A percentile compares a stretch with the other conserved stretches of the same genome.
These are phyloP conservation scores for Oreotrochilus melanogaster DNA, from an alignment of 2,113 vertebrate genomes.

Conservation along the genomic window DNA sequence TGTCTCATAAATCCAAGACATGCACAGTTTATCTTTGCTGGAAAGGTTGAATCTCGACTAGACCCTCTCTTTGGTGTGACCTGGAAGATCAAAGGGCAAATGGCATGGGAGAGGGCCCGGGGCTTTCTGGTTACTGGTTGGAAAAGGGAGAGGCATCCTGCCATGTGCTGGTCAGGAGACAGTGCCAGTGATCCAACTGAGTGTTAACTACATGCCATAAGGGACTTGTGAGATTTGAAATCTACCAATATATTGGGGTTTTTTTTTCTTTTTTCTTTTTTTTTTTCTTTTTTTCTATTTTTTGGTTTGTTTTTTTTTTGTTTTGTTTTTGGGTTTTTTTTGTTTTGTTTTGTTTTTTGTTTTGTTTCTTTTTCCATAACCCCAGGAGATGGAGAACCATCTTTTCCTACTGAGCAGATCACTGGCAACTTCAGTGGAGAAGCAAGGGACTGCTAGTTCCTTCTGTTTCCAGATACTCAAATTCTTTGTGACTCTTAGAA, in stretches of 20 bases:
- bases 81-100: conserved; percentile 51
- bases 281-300: too few relatives aligned
- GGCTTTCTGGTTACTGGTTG: background rate
- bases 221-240: background rate
- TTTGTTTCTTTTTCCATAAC: background rate
- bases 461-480: background rate
- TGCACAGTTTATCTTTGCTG: conserved; percentile 21
- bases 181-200: background rate
- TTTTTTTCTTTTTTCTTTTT: background rate
- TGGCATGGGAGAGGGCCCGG: background rate
- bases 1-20: conserved; percentile 52
- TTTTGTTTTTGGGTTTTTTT: too few relatives aligned
- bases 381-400: background rate
- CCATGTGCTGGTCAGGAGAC: background rate
- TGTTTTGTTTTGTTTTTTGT: background rate
- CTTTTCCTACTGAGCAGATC: background rate
- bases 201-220: background rate
- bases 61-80: background rate
- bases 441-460: background rate
- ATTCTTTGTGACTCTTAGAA: background rate
- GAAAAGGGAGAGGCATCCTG: background rate
- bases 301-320: too few relatives aligned
- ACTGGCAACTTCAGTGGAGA: background rate
- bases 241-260: background rate
- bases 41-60: background rate